Conservation (phyloP, 2,113 vertebrate species). For the Toxotes jaculatrix region DNA sequence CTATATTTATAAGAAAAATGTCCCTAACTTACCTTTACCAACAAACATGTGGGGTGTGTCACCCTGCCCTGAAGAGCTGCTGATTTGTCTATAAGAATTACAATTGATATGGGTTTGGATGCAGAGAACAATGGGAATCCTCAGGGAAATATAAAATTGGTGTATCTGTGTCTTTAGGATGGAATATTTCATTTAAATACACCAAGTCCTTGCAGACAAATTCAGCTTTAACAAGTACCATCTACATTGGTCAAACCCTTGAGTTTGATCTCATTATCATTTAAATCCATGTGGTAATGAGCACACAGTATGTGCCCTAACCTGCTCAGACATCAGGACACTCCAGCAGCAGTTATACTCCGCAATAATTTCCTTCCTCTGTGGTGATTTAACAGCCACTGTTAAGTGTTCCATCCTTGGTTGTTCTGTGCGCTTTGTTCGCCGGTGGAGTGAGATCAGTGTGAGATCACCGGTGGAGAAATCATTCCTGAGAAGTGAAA, state of each 20-base stretch:
- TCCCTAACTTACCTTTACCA: background rate
- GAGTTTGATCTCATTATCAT: constrained; percentile 49
- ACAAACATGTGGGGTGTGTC: too few species aligned
- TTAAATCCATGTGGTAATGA: constrained; percentile 57
- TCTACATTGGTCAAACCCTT: constrained; percentile 1
- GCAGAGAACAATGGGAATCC: too few species aligned
- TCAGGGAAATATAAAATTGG: background rate
- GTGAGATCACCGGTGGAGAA: constrained; percentile 46
- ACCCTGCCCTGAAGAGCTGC: background rate
- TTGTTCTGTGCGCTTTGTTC: constrained; percentile 50
- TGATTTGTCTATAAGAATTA: background rate
- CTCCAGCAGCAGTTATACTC: constrained; percentile 40
- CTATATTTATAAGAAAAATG: background rate
- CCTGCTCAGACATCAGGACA: constrained; percentile 38
- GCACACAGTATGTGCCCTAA: constrained; percentile 43
- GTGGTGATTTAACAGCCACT: constrained; percentile 52
- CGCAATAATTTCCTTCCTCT: constrained; percentile 48
- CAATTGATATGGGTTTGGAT: too few species aligned
- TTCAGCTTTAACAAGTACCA: background rate
- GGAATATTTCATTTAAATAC: background rate
- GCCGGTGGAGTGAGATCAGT: constrained; percentile 46
- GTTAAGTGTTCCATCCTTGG: constrained; percentile 56
- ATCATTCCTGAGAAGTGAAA: constrained; percentile 26
- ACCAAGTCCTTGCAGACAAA: background rate
- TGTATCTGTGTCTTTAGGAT: background rate